phyloP scores from a whole-genome alignment of 2,113 vertebrate species.

The Melanostigma gelatinosum region DNA sequence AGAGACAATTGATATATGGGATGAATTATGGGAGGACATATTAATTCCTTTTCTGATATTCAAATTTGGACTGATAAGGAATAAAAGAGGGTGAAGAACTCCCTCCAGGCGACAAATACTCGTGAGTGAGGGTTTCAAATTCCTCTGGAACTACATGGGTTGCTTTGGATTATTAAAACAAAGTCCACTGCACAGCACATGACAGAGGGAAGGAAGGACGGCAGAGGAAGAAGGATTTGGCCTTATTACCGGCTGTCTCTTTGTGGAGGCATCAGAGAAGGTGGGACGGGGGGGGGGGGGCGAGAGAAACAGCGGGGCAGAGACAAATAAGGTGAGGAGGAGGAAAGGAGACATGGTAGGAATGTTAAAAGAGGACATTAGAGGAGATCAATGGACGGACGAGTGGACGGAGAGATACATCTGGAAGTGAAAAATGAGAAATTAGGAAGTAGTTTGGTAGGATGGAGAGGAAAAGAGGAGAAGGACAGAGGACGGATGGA shows the following conservation, averaged over 20 bases:
- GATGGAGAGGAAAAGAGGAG: neutral
- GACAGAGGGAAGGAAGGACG: constrained; percentile 21
- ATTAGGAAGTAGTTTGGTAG: neutral
- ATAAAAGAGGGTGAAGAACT: constrained; percentile 10
- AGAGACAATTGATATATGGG: constrained; percentile 26
- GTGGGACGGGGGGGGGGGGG: no score
- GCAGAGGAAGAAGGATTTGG: constrained; percentile 19
- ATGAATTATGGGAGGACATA: constrained; percentile 29
- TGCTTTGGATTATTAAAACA: neutral
- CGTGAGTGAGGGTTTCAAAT: constrained; percentile 11
- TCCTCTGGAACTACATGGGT: constrained; percentile 9
- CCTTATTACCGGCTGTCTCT: constrained; percentile 41
- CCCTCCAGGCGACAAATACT: constrained; percentile 6
- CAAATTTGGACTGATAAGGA: constrained; percentile 41
- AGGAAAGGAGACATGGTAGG: neutral
- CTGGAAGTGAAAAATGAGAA: neutral
- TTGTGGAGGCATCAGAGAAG: neutral
- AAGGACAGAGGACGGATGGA: neutral
- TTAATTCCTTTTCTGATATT: constrained; percentile 35
- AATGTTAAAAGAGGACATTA: neutral
- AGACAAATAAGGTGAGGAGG: neutral
- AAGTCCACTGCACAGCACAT: constrained; percentile 13
- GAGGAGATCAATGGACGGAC: neutral
- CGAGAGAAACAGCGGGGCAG: neutral
- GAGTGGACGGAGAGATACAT: neutral